A percentile compares a stretch with the other conserved stretches of the same genome.
Conservation (phyloP, 2,113 vertebrate species). For the Syngnathoides biaculeatus region DNA sequence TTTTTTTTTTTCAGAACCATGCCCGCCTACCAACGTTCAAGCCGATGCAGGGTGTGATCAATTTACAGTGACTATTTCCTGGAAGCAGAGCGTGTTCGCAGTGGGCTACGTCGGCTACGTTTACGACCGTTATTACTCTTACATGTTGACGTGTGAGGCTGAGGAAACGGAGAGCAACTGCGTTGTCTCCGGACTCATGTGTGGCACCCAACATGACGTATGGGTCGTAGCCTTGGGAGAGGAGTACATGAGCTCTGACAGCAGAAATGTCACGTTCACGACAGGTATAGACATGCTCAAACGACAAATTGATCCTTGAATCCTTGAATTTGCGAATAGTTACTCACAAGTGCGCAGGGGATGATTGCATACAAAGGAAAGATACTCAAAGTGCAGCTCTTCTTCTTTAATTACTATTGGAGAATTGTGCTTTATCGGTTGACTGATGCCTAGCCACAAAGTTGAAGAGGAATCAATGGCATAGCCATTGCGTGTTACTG, state of each 20-base stretch:
- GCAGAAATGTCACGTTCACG: slow-evolving; percentile 31
- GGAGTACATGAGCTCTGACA: slow-evolving; percentile 61
- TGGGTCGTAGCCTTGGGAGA: slow-evolving; percentile 56
- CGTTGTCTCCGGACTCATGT: slow-evolving; percentile 46
- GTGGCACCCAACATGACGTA: slow-evolving; percentile 57
- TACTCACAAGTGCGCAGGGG: no score
- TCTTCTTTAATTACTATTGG: no score
- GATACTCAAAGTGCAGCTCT: no score
- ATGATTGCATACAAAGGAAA: no score
- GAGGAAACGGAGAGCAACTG: slow-evolving; percentile 31
- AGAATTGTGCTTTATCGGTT: no score
- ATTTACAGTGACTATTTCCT: slow-evolving; percentile 48
- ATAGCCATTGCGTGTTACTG: no score
- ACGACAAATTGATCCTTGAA: not conserved
- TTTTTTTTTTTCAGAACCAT: slow-evolving; percentile 69
- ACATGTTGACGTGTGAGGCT: slow-evolving; percentile 34
- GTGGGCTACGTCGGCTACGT: slow-evolving; percentile 57
- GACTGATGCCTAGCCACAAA: no score
- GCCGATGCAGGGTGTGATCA: slow-evolving; percentile 46
- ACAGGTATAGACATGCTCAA: slow-evolving; percentile 54
- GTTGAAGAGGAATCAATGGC: no score
- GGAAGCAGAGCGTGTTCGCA: slow-evolving; percentile 54
- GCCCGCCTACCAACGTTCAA: slow-evolving; percentile 53
- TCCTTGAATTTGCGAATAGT: no score
- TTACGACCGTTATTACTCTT: slow-evolving; percentile 25